A percentile compares a stretch with the other conserved stretches of the same genome.
phyloP scores from a whole-genome alignment of 2,113 vertebrate species.

The Apodemus sylvaticus region DNA sequence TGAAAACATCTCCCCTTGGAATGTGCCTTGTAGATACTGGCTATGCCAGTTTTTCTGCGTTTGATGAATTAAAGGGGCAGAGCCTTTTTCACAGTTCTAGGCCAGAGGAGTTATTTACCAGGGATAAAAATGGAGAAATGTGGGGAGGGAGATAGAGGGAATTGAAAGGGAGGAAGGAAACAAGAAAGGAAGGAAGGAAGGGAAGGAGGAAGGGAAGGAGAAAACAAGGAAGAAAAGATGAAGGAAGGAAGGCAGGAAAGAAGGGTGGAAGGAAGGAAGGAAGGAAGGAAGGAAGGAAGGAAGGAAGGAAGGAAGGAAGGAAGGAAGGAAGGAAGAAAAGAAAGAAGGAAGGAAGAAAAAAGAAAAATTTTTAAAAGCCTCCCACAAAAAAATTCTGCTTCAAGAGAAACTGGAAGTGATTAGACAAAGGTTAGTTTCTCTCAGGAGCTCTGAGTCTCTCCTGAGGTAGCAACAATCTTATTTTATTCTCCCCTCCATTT shows the following conservation, averaged over 20 bases:
- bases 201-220: neutral
- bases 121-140: slow-evolving; percentile 3
- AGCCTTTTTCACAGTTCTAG: slow-evolving; percentile 87
- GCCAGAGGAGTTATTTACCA: slow-evolving; percentile 83
- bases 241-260: no score
- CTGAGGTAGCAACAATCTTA: neutral
- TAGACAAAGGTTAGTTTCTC: slow-evolving; percentile 15
- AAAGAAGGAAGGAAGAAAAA: accelerated
- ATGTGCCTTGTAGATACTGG: slow-evolving; percentile 94
- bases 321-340: accelerated
- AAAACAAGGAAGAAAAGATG: no score
- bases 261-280: accelerated
- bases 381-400: slow-evolving; percentile 76
- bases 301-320: accelerated
- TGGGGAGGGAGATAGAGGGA: neutral
- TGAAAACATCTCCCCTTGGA: slow-evolving; percentile 99
- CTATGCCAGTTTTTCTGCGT: slow-evolving; percentile 89
- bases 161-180: neutral
- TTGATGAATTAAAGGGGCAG: slow-evolving; percentile 94
- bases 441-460: neutral
- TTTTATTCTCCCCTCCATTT: neutral
- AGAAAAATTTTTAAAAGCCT: slow-evolving; percentile 23
- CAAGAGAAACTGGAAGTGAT: slow-evolving; percentile 77
- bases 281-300: neutral
- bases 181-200: neutral